A percentile compares a stretch with the other conserved stretches of the same genome.
Evolutionary conservation across 2,113 vertebrate genomes (phyloP).

Genomic region (Recurvirostra avosetta): DNA sequence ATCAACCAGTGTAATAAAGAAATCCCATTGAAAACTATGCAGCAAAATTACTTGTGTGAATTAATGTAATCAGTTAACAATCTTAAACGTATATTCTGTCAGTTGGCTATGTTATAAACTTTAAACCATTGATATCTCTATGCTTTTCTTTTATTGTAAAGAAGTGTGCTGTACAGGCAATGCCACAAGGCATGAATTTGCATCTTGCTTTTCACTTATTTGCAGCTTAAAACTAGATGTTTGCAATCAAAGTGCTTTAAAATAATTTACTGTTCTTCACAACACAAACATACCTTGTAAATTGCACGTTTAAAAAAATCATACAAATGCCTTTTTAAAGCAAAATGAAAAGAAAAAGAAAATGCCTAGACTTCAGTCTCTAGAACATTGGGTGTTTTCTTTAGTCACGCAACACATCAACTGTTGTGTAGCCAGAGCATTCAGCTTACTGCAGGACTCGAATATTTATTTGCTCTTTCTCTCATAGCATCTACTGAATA

Average conservation of each 20-base stretch:
- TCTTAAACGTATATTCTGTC: neutral
- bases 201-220: constrained; percentile 16
- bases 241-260: neutral
- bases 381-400: neutral
- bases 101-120: neutral
- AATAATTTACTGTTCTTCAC: neutral
- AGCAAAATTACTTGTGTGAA: constrained; percentile 17
- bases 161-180: neutral
- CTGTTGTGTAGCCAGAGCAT: constrained; percentile 1
- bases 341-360: neutral
- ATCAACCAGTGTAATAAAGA: neutral
- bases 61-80: neutral
- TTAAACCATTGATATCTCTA: neutral
- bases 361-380: neutral
- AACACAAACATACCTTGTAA: neutral
- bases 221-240: neutral
- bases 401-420: neutral
- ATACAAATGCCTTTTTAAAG: neutral
- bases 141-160: constrained; percentile 2
- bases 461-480: neutral
- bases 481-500: neutral
- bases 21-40: neutral
- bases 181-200: neutral
- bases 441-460: neutral
- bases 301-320: neutral